A percentile compares a stretch with the other conserved stretches of the same genome.
Evolutionary conservation across 2,113 vertebrate species (phyloP).

Genomic region (Bos taurus): ARS-UCD2.0 NC_037330.1:21758501-21759000

Average conservation of each 20-base stretch:
- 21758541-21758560: not conserved
- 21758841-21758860: not conserved
- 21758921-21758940: not conserved
- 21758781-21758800: not conserved
- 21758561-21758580: not conserved
- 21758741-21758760: not conserved
- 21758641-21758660: not conserved
- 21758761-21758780: no score
- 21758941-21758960: not conserved
- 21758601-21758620: not conserved
- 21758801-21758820: not conserved
- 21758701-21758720: not conserved
- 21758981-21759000: not conserved
- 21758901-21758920: conserved; percentile 16
- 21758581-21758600: not conserved
- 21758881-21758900: not conserved
- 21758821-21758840: not conserved
- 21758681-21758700: not conserved
- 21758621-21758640: not conserved
- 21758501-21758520: not conserved
- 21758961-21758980: not conserved
- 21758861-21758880: not conserved
- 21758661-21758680: not conserved
- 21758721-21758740: not conserved
- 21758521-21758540: not conserved